Percentiles rank a stretch among this genome's conserved stretches.
Evolutionary conservation across 37 sponge, comb jelly and placozoan species (phyloP).

Genomic region (Aplysina aerophoba): DNA sequence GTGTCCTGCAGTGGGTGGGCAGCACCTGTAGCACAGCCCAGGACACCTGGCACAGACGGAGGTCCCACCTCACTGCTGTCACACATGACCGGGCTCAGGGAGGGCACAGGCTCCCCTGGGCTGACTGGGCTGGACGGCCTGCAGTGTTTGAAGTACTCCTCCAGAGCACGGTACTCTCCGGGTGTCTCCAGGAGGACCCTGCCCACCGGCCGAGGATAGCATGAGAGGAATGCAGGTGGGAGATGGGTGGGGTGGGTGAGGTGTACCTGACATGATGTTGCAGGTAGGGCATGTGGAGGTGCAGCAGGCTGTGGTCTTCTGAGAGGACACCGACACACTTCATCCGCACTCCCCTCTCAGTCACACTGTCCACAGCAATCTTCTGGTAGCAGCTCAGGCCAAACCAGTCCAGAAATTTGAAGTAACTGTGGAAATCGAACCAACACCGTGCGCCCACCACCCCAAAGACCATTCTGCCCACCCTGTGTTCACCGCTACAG

Average conservation of each 20-base stretch:
- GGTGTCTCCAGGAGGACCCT: constrained; percentile 72
- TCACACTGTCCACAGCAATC: constrained; percentile 74
- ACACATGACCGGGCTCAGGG: background rate
- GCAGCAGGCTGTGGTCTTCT: constrained; percentile 67
- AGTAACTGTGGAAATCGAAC: constrained; percentile 56
- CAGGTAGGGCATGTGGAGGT: constrained; percentile 84
- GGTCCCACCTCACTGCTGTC: background rate
- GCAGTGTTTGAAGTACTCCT: constrained; percentile 69
- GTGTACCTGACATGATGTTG: constrained; percentile 73
- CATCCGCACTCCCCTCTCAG: constrained; percentile 97
- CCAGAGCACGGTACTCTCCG: constrained; percentile 64
- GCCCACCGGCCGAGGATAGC: too few relatives aligned
- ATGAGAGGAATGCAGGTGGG: too few relatives aligned
- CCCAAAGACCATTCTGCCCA: background rate
- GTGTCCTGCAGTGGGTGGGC: too few relatives aligned
- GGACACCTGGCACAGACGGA: background rate
- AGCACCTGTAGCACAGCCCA: background rate
- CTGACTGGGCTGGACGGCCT: background rate
- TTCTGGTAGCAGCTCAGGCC: constrained; percentile 92
- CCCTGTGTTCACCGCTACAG: too few relatives aligned
- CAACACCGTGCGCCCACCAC: background rate
- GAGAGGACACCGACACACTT: constrained; percentile 92
- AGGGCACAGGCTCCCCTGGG: constrained; percentile 14
- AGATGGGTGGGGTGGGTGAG: too few relatives aligned
- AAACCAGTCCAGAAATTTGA: constrained; percentile 73